Evolutionary conservation across 2,797 vertebrate species (phyloP).

Genomic region (Chlorospingus flavigularis): DNA sequence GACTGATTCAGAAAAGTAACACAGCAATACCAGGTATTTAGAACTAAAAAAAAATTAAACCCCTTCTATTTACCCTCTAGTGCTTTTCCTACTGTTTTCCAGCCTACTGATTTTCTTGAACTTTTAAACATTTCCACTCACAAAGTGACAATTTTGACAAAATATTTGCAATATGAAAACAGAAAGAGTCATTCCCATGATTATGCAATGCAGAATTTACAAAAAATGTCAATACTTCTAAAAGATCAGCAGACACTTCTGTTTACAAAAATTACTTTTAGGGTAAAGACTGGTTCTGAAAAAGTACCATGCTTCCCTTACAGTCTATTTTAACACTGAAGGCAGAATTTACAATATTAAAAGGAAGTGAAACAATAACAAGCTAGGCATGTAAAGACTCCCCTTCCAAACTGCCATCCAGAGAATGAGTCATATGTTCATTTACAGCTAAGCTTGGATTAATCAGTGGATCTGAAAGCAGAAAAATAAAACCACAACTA

Average conservation of each 20-base stretch:
- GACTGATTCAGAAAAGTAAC: neutral
- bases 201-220: neutral
- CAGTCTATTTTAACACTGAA: neutral
- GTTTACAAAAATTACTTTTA: neutral
- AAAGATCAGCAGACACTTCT: neutral
- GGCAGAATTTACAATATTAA: neutral
- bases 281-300: neutral
- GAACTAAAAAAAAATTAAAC: neutral
- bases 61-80: neutral
- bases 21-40: neutral
- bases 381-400: neutral
- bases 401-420: neutral
- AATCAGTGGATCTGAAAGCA: neutral
- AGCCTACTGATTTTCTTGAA: neutral
- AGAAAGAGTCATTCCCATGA: neutral
- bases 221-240: neutral
- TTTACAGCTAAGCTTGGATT: constrained; percentile 16
- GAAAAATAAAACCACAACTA: constrained; percentile 4
- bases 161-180: neutral
- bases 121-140: neutral
- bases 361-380: constrained; percentile 12
- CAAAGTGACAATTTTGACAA: neutral
- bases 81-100: neutral
- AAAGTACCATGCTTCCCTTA: neutral
- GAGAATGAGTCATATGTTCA: constrained; percentile 5